Evolutionary conservation across 2,888 invertebrate species (phyloP).

Genomic region (Synanthedon vespiformis): DNA sequence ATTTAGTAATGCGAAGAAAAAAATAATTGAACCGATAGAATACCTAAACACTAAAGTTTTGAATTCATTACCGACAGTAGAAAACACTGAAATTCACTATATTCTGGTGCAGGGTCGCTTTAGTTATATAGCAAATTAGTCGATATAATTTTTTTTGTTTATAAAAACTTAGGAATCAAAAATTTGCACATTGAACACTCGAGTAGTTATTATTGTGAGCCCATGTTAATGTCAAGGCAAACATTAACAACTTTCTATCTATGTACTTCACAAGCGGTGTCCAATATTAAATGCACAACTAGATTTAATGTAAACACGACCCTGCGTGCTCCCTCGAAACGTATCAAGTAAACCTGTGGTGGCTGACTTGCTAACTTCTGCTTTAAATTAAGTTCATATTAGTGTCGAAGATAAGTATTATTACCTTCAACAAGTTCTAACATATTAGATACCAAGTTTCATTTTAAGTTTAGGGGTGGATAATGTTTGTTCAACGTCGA

Average conservation of each 20-base stretch:
- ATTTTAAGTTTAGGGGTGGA: background rate
- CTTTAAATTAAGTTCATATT: background rate
- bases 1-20: no score
- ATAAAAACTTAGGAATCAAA: no score
- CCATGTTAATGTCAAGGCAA: conserved; percentile 11
- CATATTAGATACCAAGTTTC: background rate
- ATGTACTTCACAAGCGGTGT: background rate
- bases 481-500: background rate
- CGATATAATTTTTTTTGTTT: no score
- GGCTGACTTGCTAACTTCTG: background rate
- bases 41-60: no score
- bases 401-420: background rate
- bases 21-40: no score
- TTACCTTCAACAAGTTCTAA: background rate
- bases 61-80: no score
- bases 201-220: conserved; percentile 8
- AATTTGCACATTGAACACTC: no score
- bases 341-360: background rate
- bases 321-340: background rate
- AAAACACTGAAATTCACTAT: no score
- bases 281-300: background rate
- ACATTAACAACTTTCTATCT: conserved; percentile 6
- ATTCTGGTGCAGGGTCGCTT: no score
- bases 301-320: background rate
- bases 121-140: no score